phyloP scores from a whole-genome alignment of 2,888 invertebrate genomes.

The Deroplatys truncata region DNA sequence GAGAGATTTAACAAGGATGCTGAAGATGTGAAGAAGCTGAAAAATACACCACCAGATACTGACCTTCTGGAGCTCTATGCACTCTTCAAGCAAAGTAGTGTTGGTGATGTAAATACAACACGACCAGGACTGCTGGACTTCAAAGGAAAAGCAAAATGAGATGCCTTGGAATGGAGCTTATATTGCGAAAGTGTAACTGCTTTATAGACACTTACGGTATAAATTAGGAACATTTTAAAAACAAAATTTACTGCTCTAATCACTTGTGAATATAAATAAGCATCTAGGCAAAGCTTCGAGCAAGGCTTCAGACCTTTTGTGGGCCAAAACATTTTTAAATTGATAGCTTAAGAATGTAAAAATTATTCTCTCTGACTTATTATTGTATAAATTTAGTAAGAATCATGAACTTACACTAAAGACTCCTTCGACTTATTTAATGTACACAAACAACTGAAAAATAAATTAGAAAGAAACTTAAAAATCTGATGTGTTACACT shows the following conservation, averaged over 20 bases:
- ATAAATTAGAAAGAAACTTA: neutral
- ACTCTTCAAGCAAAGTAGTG: no score
- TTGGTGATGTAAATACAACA: slow-evolving; percentile 44
- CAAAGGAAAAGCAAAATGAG: slow-evolving; percentile 96
- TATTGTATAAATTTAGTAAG: neutral
- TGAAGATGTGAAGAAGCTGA: no score
- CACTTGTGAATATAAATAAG: neutral
- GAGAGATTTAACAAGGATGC: no score
- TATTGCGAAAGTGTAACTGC: slow-evolving; percentile 64
- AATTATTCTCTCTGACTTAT: neutral
- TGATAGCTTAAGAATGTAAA: neutral
- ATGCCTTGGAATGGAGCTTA: slow-evolving; percentile 86
- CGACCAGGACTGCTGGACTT: slow-evolving; percentile 89
- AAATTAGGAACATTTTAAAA: neutral
- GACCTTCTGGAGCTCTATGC: no score
- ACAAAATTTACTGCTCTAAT: neutral
- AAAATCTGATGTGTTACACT: no score
- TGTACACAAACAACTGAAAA: neutral
- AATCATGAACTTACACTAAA: neutral
- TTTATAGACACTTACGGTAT: slow-evolving; percentile 50
- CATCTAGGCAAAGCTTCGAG: neutral
- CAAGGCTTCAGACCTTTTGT: neutral
- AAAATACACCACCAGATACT: no score
- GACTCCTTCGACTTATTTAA: neutral
- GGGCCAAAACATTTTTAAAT: neutral